A percentile compares a stretch with the other conserved stretches of the same genome.
Evolutionary conservation across 2,797 vertebrate species (phyloP).

Genomic region (Mormyrus proboscirostris): DNA sequence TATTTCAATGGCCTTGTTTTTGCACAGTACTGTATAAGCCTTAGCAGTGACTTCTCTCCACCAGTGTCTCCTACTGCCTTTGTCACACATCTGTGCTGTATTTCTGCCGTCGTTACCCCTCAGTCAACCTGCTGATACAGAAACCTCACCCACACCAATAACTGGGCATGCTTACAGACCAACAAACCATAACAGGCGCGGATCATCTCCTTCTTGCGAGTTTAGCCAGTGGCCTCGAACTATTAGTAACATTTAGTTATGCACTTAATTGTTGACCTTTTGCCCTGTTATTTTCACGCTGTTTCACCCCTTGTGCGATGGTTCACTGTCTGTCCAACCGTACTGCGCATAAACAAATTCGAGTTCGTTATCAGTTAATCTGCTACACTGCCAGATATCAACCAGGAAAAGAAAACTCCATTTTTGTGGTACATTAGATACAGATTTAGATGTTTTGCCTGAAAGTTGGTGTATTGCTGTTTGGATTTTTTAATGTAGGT

Average conservation of each 20-base stretch:
- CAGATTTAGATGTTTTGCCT: slow-evolving; percentile 7
- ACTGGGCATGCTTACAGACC: not conserved
- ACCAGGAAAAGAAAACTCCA: not conserved
- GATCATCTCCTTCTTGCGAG: not conserved
- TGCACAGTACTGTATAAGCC: slow-evolving; percentile 60
- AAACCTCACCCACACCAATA: not conserved
- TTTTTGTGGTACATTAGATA: not conserved
- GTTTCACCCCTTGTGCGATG: not conserved
- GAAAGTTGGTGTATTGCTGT: not conserved
- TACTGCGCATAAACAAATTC: not conserved
- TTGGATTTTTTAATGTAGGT: not conserved
- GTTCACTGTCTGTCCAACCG: not conserved
- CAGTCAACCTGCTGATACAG: not conserved
- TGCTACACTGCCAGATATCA: slow-evolving; percentile 1
- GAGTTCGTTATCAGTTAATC: not conserved
- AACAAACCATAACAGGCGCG: not conserved
- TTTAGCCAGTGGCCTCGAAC: not conserved
- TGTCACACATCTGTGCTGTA: not conserved
- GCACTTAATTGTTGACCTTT: not conserved
- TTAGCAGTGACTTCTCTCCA: slow-evolving; percentile 34
- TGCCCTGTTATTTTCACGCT: not conserved
- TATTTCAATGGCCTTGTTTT: slow-evolving; percentile 40
- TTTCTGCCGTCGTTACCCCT: not conserved
- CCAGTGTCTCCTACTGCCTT: not conserved
- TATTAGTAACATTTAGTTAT: not conserved